Evolutionary conservation across 1,140 invertebrate genomes (phyloP), one percentile per base, ranked within the genome.

Genomic region (Drosophila equinoxialis): DNA sequence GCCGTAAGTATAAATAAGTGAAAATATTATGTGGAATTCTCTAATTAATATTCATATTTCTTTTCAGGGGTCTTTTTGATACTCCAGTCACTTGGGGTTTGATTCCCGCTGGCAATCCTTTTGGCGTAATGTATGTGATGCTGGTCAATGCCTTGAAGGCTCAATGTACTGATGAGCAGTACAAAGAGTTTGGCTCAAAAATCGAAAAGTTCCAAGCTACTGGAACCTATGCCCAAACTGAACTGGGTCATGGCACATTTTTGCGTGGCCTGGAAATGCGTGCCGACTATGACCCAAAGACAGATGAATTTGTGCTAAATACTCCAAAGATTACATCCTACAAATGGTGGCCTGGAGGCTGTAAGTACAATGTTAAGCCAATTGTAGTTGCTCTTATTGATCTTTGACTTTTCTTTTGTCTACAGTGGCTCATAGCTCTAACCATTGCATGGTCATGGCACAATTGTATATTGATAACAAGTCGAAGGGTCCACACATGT

Each of bases 191-290:
- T 97, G 68, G 94, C 94, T 41, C 79, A 35, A 94, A 94, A 73
- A 95, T 97, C 6, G 96, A 96, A 94, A 94, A 94, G 73, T 95
- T 96, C 57, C 94, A 95, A 81, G 96, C 98, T 67, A 95, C 97
- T 78, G 97, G 97, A 48, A 98, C 97, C 23, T 99, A 99, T 93
- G 97, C 98, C 55, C 98, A 97, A 94, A 99, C 98, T 4, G 98
- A 99, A 93, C 93, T 99, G 42, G 98, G 98, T 0, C 98, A 99
- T 93, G 98, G 97, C 3, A 98, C 98, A 11, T 98, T 98, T 91
- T 94, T 99, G 61, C 94, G 97, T 78, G 97, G 97, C 1, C 92
- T 99, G 48, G 97, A 99, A 93, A 99, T 98, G 0, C 97, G 96
- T 0, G 96, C 98, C 3, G 97, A 96, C 6, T 99, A 97, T 90